Evolutionary conservation across 1,140 invertebrate species (phyloP).

Genomic region (Neodiprion pinetum): DNA sequence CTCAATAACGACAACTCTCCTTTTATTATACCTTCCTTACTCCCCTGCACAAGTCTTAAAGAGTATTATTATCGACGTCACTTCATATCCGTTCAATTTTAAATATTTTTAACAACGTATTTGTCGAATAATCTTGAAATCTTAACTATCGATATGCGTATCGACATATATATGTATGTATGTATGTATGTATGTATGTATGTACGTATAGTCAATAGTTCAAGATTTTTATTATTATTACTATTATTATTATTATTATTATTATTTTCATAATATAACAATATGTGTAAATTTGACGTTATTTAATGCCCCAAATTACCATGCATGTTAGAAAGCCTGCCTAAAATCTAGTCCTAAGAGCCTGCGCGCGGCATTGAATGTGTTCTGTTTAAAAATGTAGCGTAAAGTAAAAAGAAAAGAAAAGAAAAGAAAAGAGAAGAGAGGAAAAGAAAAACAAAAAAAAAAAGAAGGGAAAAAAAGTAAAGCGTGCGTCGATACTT

Average conservation of each 20-base stretch:
- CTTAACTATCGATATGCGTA: neutral
- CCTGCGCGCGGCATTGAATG: neutral
- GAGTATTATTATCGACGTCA: no score
- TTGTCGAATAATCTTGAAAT: no score
- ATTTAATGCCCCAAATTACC: neutral
- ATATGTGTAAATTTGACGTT: neutral
- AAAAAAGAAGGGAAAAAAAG: constrained; percentile 18
- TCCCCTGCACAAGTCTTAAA: no score
- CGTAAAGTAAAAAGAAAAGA: constrained; percentile 19
- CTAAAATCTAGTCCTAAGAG: constrained; percentile 43
- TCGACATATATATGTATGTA: neutral
- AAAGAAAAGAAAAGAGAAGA: constrained; percentile 20
- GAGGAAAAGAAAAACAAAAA: neutral
- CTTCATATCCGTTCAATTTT: no score
- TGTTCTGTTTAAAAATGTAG: constrained; percentile 17
- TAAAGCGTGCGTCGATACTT: constrained; percentile 24
- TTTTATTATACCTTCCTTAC: no score
- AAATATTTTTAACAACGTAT: no score
- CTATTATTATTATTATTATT: neutral
- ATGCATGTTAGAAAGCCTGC: constrained; percentile 29
- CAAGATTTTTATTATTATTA: neutral
- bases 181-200: neutral
- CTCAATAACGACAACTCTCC: no score
- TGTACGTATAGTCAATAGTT: neutral
- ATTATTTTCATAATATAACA: neutral